Conservation (phyloP, 2,888 invertebrate genomes). For the Magallana nippona region DNA sequence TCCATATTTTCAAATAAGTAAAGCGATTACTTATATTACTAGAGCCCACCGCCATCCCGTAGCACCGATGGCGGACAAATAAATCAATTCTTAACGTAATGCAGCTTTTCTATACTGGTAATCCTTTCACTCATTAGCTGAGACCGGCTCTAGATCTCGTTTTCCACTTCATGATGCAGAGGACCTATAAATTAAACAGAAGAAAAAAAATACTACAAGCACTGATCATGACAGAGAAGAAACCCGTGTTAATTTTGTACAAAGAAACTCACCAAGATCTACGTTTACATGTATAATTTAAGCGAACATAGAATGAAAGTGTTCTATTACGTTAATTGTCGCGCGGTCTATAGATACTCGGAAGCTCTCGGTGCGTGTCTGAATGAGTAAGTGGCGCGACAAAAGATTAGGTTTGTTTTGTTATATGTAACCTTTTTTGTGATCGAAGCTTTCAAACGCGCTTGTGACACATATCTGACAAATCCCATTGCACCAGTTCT, state of each 20-base stretch:
- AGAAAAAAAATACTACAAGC: background rate
- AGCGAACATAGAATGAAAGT: too few species aligned
- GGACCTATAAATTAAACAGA: conserved; percentile 26
- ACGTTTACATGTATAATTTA: too few species aligned
- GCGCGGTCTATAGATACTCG: too few species aligned
- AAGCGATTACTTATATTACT: conserved; percentile 5
- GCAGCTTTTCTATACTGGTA: conserved; percentile 28
- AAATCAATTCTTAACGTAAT: conserved; percentile 21
- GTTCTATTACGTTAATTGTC: too few species aligned
- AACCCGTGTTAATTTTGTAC: background rate
- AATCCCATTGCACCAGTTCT: too few species aligned
- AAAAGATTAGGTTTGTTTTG: too few species aligned
- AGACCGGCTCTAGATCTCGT: background rate
- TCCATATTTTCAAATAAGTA: conserved; percentile 11
- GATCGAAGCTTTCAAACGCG: too few species aligned
- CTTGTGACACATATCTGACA: too few species aligned
- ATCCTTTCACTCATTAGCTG: conserved; percentile 18
- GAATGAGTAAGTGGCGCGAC: too few species aligned
- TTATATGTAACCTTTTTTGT: too few species aligned
- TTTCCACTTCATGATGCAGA: conserved; percentile 4
- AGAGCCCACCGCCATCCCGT: background rate
- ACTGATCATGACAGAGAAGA: background rate
- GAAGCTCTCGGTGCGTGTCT: too few species aligned
- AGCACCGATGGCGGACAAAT: background rate
- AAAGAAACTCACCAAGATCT: too few species aligned